A percentile compares a stretch with the other conserved stretches of the same genome.
Evolutionary conservation across 2,888 invertebrate genomes (phyloP).

Genomic region (Latrodectus elegans): DNA sequence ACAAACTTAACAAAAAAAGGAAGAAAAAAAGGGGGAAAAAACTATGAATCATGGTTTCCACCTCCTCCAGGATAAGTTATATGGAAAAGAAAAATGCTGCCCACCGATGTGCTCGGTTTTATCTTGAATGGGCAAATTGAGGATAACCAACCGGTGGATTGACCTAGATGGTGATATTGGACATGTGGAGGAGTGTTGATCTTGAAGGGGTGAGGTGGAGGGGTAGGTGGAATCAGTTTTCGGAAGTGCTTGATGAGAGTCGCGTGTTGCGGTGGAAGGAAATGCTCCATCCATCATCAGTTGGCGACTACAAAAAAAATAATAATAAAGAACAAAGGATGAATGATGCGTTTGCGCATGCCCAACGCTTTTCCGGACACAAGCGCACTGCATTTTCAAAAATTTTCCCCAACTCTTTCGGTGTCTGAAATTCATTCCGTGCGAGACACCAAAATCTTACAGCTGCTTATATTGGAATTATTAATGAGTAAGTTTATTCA

Average conservation of each 20-base stretch:
- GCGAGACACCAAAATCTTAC: no score
- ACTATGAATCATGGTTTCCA: no score
- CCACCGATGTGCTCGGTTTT: no score
- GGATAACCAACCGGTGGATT: neutral
- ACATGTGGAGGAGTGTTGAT: neutral
- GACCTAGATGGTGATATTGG: neutral
- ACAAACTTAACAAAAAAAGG: no score
- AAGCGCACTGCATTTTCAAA: slow-evolving; percentile 2
- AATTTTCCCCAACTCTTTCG: neutral
- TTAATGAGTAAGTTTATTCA: no score
- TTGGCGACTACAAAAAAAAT: slow-evolving; percentile 22
- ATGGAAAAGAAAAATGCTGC: no score
- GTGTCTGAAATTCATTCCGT: neutral
- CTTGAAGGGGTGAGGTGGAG: neutral
- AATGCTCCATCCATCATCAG: slow-evolving; percentile 51
- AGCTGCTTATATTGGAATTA: no score
- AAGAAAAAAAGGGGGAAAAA: no score
- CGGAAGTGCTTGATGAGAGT: slow-evolving; percentile 1
- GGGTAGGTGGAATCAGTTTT: neutral
- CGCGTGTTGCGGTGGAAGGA: slow-evolving; percentile 28
- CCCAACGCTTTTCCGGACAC: neutral
- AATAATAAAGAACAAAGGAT: slow-evolving; percentile 1
- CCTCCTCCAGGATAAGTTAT: no score
- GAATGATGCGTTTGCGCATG: neutral
- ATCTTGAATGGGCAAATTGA: no score